Evolutionary conservation across 2,113 vertebrate genomes (phyloP), one percentile per base, ranked within the genome.

Genomic region (Chamaea fasciata): DNA sequence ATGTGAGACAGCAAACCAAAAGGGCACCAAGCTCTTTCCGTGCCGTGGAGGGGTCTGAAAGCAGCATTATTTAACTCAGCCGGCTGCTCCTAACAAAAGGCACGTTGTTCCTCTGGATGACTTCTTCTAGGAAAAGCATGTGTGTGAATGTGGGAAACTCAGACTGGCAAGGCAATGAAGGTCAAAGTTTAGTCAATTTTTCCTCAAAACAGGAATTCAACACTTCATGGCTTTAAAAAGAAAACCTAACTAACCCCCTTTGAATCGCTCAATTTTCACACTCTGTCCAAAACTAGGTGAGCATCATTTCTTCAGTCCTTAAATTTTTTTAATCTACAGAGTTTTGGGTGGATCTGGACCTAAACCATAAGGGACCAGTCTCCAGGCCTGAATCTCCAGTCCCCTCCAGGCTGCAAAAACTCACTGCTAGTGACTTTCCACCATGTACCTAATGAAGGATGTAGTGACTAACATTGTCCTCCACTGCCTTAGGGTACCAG

Each of bases 181-280:
- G 95, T 96, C 96, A 93, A 89, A 91, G 87, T 94, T 97, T 84
- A 89, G 75, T 78, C 60, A 56, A 46, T 83, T 88, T 93, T 83
- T 64, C 77, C 78, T 84, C 42, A 80, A 77, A 94, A 65, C 35
- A 67, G 63, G 44, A 95, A 73, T 85, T 55, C 60, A 56, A 14
- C 5, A 68, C 19, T 60, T 64, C 9, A 41, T 13, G 22, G 30
- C 13, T 87, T 84, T 17, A 27, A 46, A 83, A 71, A 37, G 60
- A 13, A 8, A 20, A 18, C 4, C 11, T 69, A 68, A 42, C 2
- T 13, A 52, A 15, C 1, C 13, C 35, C 7, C 13, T 92, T 71
- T 22, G 53, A 73, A 79, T 57, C 7, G 1, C 53, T 85, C 22
- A 14, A 11, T 15, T 65, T 85, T 87, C 78, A 71, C 47, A 10